Base-by-base conservation (phyloP, 2,888 invertebrate genomes). In the Mystacides longicornis region DNA sequence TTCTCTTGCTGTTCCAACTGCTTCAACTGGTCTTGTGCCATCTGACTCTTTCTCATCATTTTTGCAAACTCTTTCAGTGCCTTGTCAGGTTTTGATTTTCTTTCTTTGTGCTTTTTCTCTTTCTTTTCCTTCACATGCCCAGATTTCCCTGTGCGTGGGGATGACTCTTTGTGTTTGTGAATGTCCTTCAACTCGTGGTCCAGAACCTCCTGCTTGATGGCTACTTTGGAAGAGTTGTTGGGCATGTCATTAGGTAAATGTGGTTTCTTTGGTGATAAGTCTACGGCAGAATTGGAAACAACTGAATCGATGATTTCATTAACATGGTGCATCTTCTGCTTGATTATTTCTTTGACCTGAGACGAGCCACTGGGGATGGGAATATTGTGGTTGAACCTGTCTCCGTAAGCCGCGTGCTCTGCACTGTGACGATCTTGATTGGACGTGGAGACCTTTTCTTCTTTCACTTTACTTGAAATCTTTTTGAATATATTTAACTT, bases 401-500 rank as follows among this genome's bases (percentile, higher is more conserved):
- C 16, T 4, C 16, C 37, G 16, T 37, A 7, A 7, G 14, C 7
- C 14, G n/a, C 14, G 7, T 4, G 7, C 14, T 37, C 37, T 14
- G 3, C 16, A n/a, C 14, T 16, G 4, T 37, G 37, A 37, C 37
- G 37, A 37, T 3, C 7, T 27, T 27, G 27, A 27, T 27, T 27
- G 27, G 27, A 11, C 11, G 11, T 27, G 5, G 27, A 73, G n/a
- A 66, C 61, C 55, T 78, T 81, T 64, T 84, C 85, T 65, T 82
- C 81, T 70, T 84, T 85, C 22, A 82, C 81, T 69, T 86, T 86
- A 67, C 83, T 82, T 58, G 90, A 85, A 68, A 92, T 89, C 72
- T 90, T 89, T 68, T 90, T 92, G 67, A 92, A 88, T 67, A 92
- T 89, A 73, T 89, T 91, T 42, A 90, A 75, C 68, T 92, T 93